Conservation (phyloP, 2,113 vertebrate genomes). For the Macroglossus sobrinus region DNA sequence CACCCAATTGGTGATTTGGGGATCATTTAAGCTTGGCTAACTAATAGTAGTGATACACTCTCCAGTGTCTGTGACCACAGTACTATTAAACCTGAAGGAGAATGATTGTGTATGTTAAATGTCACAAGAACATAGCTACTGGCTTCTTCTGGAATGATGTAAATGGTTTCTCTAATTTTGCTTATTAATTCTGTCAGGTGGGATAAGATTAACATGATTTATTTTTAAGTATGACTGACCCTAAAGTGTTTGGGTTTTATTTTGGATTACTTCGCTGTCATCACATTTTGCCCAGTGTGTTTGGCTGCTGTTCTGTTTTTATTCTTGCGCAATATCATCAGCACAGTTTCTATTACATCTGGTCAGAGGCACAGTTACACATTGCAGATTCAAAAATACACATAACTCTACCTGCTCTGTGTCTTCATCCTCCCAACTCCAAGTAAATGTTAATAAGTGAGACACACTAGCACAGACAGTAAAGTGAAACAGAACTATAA, state of each 20-base stretch:
- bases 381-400: neutral
- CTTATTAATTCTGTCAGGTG: constrained; percentile 37
- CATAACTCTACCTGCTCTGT: neutral
- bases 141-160: constrained; percentile 8
- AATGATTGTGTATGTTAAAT: neutral
- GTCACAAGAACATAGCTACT: neutral
- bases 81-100: neutral
- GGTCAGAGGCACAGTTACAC: neutral
- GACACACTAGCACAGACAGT: neutral
- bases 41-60: neutral
- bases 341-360: neutral
- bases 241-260: constrained; percentile 36
- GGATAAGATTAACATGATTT: constrained; percentile 35
- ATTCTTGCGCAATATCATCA: neutral
- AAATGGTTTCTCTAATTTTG: constrained; percentile 29
- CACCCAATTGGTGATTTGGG: constrained; percentile 8
- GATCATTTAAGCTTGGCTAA: constrained; percentile 33
- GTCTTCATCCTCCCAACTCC: neutral
- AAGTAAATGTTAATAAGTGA: neutral
- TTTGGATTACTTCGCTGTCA: constrained; percentile 44
- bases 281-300: constrained; percentile 16
- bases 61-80: neutral
- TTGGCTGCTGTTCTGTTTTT: constrained; percentile 28
- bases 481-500: neutral
- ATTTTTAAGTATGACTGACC: constrained; percentile 41